These are phyloP conservation scores for Drosophila pectinifera DNA, from an alignment of 1,140 invertebrate species.

Conservation along the genomic window DNA sequence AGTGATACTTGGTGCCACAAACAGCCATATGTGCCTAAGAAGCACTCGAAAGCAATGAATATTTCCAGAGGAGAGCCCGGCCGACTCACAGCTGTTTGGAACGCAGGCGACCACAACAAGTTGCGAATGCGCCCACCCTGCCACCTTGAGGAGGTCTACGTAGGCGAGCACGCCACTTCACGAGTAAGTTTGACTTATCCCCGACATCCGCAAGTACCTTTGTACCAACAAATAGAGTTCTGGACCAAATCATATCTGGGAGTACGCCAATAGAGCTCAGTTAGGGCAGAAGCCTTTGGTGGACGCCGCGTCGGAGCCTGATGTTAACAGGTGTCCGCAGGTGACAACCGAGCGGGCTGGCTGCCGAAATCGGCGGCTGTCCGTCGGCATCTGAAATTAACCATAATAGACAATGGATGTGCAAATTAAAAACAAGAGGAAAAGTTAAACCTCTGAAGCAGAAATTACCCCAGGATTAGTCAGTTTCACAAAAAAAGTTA, in stretches of 20 bases:
- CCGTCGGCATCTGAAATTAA: not conserved
- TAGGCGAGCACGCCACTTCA: not conserved
- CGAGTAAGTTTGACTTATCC: not conserved
- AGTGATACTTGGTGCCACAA: conserved; percentile 1
- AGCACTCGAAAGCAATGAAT: not conserved
- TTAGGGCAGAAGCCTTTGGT: no score
- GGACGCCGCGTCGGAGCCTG: not conserved
- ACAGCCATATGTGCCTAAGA: conserved; percentile 1
- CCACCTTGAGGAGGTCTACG: not conserved
- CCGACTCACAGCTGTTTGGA: conserved; percentile 13
- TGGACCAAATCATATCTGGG: no score
- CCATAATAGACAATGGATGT: no score
- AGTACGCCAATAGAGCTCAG: no score
- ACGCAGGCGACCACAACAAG: not conserved
- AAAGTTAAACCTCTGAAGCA: no score
- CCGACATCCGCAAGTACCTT: no score
- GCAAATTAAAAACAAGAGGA: no score
- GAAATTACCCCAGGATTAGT: no score
- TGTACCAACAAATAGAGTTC: no score
- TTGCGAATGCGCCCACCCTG: no score
- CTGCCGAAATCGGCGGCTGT: not conserved
- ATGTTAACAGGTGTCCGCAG: conserved; percentile 13
- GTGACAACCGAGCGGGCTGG: not conserved
- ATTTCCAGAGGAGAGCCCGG: not conserved
- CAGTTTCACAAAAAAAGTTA: no score